Percentiles rank a stretch among this genome's conserved stretches.
These are phyloP conservation scores for Ormyrus labotus DNA, from an alignment of 2,888 invertebrate species.

Conservation along the genomic window DNA sequence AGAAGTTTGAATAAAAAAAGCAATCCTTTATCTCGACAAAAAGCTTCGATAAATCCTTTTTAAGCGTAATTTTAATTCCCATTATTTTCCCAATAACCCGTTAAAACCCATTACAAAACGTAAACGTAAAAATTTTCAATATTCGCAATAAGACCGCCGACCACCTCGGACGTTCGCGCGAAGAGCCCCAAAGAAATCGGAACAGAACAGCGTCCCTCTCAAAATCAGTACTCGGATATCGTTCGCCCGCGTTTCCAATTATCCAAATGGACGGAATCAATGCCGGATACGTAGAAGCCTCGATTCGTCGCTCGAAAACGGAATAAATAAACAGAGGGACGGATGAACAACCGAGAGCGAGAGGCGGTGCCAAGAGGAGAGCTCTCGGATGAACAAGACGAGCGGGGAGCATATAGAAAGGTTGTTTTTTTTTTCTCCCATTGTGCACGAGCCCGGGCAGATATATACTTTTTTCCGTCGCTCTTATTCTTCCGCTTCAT, in stretches of 20 bases:
- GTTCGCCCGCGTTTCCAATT: not conserved
- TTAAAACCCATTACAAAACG: too few species aligned
- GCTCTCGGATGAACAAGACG: slow-evolving; percentile 10
- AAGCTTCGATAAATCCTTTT: too few species aligned
- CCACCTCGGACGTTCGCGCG: too few species aligned
- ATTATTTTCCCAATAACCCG: too few species aligned
- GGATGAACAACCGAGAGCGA: not conserved
- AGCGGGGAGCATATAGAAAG: not conserved
- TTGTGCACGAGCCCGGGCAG: not conserved
- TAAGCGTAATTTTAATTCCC: too few species aligned
- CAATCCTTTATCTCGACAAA: too few species aligned
- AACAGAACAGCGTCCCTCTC: too few species aligned
- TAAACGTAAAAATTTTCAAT: too few species aligned
- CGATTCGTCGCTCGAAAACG: slow-evolving; percentile 23
- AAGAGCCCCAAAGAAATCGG: too few species aligned
- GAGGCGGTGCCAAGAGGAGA: not conserved
- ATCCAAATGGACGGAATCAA: slow-evolving; percentile 11
- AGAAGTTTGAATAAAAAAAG: too few species aligned
- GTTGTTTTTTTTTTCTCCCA: not conserved
- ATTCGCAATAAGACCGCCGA: too few species aligned
- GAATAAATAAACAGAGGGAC: slow-evolving; percentile 10
- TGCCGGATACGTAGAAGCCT: not conserved
- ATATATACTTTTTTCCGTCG: not conserved
- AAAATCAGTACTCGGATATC: too few species aligned
- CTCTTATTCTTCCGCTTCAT: not conserved